Evolutionary conservation across 2,888 invertebrate species (phyloP), one percentile per base, ranked within the genome.

Genomic region (Stictocephala bisonia): DNA sequence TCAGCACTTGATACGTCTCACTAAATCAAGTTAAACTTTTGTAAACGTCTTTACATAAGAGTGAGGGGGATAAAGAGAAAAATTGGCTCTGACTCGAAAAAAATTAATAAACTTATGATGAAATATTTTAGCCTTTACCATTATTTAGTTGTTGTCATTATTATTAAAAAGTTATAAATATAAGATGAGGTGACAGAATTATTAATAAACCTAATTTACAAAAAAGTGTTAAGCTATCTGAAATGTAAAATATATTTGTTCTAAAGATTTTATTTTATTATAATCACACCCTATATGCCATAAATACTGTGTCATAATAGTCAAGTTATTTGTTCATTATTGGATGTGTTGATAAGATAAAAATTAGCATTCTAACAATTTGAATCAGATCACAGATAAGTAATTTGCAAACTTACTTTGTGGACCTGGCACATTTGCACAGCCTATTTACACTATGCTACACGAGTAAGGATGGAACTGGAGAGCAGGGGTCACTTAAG

Each of bases 401-500:
- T 53, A 3, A 26, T 11, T 24, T 26, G 27, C 2, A 11, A 6
- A 26, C 22, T 53, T 20, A 26, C 24, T 53, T 53, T 9, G 7
- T 35, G 13, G 35, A 35, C 7, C 11, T 35, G 7, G 35, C 7
- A 35, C 7, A 11, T n/a, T n/a, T n/a, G n/a, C n/a, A n/a, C n/a
- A n/a, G n/a, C n/a, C n/a, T n/a, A 35, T 7, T 13, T 9, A 35
- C 7, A 35, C 35, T 35, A 35, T 9, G 35, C 7, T 35, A 7
- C 7, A 7, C 51, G 11, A 20, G 20, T 20, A 51, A 20, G 53
- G 4, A 24, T 27, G 27, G 9, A 20, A 13, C 26, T 11, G 3
- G 2, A 44, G 66, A n/a, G n/a, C n/a, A 31, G 31, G 44, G 48
- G 71, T 78, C 73, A 81, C 73, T 81, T 81, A 26, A 80, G 78